Base-by-base conservation (phyloP, 2,113 vertebrate species). In the Calyptomena viridis region DNA sequence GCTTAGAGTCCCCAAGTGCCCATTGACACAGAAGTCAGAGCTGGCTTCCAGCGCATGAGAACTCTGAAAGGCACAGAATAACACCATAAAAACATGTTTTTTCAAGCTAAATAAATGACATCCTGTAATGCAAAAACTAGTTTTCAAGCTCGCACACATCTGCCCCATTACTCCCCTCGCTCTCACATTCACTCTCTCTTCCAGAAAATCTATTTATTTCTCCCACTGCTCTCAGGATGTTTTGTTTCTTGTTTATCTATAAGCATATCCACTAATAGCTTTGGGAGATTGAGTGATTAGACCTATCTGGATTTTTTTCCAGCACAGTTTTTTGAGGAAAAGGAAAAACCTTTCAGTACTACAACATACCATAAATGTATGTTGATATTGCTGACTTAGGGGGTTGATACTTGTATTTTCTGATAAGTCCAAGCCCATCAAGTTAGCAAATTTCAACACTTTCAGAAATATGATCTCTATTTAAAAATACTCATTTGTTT, bases 121-220 rank as follows among this genome's bases (percentile, higher is more conserved):
- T 96, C 96, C 94, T 95, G 93, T 96, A 96, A 95, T 68, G 90
- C 69, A 96, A 71, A 97, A 97, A 97, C 0, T 85, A 95, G 90
- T 90, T 94, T 90, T 76, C 80, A 67, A 91, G 42, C 87, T 93
- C 19, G 0, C 72, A 84, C 83, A 95, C 92, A 96, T 96, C 93
- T 95, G 90, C n/a, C 94, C 90, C 21, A 1, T 68, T 77, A 79
- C 83, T 94, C 92, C 50, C 35, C 76, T 84, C 0, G 24, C 93
- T 95, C 96, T 96, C 95, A 89, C 89, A 91, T 78, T 95, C 87
- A 19, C 53, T 96, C 79, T 89, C 49, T 88, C 73, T 68, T 84
- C 94, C 90, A 95, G 72, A 95, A 83, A 84, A 90, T 86, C 93
- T 96, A 95, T 96, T 97, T 96, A 96, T 95, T 96, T 89, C 93